phyloP scores from a whole-genome alignment of 1,140 invertebrate genomes.

The Chironomus striatipennis region DNA sequence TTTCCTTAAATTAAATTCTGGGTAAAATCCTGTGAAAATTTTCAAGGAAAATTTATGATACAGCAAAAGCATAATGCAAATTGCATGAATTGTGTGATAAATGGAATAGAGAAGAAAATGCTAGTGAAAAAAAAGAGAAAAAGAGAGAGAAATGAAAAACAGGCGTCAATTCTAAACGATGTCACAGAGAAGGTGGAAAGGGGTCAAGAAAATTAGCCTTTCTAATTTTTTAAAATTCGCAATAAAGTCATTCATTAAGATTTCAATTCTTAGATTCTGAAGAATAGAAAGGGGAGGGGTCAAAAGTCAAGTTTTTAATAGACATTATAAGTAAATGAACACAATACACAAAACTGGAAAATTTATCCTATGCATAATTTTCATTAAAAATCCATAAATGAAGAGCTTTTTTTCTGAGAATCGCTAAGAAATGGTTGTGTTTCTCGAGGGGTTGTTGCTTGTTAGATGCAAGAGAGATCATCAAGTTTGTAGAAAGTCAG shows the following conservation, averaged over 20 bases:
- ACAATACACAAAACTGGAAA: neutral
- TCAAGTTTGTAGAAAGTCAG: neutral
- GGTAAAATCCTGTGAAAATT: neutral
- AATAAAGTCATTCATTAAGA: no score
- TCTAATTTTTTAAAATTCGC: no score
- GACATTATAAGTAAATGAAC: no score
- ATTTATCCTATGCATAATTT: neutral
- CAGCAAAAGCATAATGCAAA: slow-evolving; percentile 1
- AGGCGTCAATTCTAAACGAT: no score
- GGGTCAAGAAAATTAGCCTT: no score
- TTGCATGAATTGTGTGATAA: neutral
- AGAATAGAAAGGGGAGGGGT: no score
- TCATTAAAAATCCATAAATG: neutral
- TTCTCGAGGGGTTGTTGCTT: no score
- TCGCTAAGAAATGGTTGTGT: no score
- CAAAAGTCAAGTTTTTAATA: no score
- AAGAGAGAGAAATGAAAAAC: neutral
- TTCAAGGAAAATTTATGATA: neutral
- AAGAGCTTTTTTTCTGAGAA: neutral
- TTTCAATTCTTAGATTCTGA: no score
- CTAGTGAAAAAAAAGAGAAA: neutral
- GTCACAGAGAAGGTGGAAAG: no score
- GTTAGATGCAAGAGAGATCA: no score
- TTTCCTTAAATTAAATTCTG: neutral
- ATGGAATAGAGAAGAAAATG: slow-evolving; percentile 1